Evolutionary conservation across 2,113 vertebrate genomes (phyloP).

Genomic region (Eleginops maclovinus): DNA sequence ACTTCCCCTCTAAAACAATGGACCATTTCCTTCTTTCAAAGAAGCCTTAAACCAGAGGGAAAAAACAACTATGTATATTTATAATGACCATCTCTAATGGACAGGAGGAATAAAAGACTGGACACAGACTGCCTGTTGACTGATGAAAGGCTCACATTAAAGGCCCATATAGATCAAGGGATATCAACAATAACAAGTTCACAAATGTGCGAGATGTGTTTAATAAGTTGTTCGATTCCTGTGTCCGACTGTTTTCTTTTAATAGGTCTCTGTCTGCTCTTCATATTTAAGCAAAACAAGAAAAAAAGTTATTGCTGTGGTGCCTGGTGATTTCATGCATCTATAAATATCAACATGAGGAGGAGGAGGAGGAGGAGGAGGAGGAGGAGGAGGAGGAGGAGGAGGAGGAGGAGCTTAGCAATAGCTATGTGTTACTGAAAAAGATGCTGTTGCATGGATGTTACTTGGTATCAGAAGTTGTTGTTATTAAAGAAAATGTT

Average conservation of each 20-base stretch:
- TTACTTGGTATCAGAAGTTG: background rate
- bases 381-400: no score
- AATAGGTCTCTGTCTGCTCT: background rate
- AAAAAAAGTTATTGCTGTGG: background rate
- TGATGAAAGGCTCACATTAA: background rate
- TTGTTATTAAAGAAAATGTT: background rate
- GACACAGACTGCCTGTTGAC: slow-evolving; percentile 11
- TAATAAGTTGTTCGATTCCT: background rate
- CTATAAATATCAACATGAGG: no score
- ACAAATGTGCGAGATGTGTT: background rate
- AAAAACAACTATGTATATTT: slow-evolving; percentile 62
- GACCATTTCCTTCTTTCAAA: slow-evolving; percentile 74
- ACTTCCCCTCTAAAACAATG: slow-evolving; percentile 80
- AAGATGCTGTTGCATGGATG: background rate
- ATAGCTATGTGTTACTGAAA: background rate
- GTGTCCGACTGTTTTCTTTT: background rate
- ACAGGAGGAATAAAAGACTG: slow-evolving; percentile 10
- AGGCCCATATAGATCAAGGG: background rate
- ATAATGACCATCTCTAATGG: slow-evolving; percentile 48
- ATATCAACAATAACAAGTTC: background rate
- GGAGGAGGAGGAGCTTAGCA: no score
- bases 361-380: no score
- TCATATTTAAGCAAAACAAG: background rate
- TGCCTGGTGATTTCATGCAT: no score
- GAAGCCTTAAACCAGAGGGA: slow-evolving; percentile 55